Conservation (phyloP, 2,888 invertebrate species). For the Eilema sororculum region DNA sequence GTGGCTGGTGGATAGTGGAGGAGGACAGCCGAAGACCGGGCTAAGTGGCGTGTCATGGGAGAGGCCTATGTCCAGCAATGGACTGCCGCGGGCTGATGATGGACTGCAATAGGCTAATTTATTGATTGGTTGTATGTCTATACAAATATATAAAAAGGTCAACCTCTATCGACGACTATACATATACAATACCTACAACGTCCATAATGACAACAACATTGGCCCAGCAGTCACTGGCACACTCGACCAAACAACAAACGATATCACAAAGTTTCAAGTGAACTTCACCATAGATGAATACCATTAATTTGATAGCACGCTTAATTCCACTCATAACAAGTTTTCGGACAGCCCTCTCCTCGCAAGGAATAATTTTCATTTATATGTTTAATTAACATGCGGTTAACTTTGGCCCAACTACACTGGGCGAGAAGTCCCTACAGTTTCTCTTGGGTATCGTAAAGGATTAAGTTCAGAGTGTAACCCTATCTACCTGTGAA, state of each 20-base stretch:
- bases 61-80: too few species aligned
- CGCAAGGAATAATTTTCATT: conserved; percentile 40
- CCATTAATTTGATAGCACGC: conserved; percentile 58
- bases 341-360: conserved; percentile 37
- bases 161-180: too few species aligned
- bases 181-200: too few species aligned
- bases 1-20: too few species aligned
- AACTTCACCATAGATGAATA: conserved; percentile 57
- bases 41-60: too few species aligned
- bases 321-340: conserved; percentile 54
- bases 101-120: too few species aligned
- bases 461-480: conserved; percentile 9
- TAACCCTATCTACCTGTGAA: conserved; percentile 5
- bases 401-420: conserved; percentile 32
- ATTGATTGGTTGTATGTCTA: too few species aligned
- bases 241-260: conserved; percentile 45
- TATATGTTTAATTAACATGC: conserved; percentile 39
- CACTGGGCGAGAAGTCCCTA: conserved; percentile 14
- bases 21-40: too few species aligned
- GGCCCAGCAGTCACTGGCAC: conserved; percentile 30
- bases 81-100: too few species aligned
- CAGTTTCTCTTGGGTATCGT: conserved; percentile 28
- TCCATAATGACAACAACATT: conserved; percentile 19
- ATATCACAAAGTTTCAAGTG: conserved; percentile 59
- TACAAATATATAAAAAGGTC: too few species aligned